Evolutionary conservation across 2,888 invertebrate species (phyloP).

Genomic region (Deroplatys truncata): DNA sequence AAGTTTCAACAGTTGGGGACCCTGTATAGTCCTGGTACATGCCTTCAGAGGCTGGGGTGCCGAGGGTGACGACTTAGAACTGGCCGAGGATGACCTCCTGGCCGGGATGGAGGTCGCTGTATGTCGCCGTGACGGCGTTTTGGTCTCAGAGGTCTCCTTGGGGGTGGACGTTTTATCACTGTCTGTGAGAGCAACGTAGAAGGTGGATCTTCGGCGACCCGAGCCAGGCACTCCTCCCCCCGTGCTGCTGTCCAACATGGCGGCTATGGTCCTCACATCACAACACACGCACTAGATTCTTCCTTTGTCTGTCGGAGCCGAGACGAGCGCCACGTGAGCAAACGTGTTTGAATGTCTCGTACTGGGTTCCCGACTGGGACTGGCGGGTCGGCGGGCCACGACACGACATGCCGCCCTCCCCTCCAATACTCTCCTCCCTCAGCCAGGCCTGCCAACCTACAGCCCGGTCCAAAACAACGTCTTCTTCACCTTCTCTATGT

Average conservation of each 20-base stretch:
- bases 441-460: neutral
- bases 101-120: neutral
- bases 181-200: conserved; percentile 62
- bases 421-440: conserved; percentile 1
- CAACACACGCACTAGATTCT: neutral
- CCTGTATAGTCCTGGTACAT: conserved; percentile 24
- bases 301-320: neutral
- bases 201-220: conserved; percentile 63
- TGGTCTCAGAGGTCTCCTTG: neutral
- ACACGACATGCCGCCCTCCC: conserved; percentile 29
- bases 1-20: conserved; percentile 20
- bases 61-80: neutral
- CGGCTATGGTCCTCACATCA: conserved; percentile 36
- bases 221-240: conserved; percentile 40
- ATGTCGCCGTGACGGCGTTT: neutral
- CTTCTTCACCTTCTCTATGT: too few relatives aligned
- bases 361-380: conserved; percentile 37
- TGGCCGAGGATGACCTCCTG: neutral
- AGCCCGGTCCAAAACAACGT: neutral
- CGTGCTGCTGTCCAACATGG: conserved; percentile 44
- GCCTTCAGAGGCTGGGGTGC: conserved; percentile 7
- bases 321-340: neutral
- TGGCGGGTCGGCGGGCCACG: conserved; percentile 38
- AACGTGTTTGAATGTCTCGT: too few relatives aligned
- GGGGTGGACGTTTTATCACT: neutral